Base-by-base conservation (phyloP, 1,140 invertebrate species). In the Bicyclus anynana region DNA sequence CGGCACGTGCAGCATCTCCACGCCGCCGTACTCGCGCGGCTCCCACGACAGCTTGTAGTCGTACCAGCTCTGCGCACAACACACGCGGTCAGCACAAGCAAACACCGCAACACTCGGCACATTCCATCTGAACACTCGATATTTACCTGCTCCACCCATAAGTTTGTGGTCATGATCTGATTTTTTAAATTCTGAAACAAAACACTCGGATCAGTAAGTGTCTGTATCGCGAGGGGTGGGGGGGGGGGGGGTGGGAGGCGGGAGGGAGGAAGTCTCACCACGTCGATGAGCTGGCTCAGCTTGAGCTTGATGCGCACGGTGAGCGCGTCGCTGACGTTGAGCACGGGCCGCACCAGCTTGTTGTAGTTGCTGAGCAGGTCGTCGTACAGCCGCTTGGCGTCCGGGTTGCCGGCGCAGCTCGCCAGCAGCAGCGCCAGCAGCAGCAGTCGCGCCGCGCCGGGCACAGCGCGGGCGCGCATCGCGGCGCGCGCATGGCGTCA, bases 31-130 rank as follows among this genome's bases (percentile, higher is more conserved):
- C 80, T 98, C 96, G 67, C 94, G 94, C 46, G 97, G 97, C 87
- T 98, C 95, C 97, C 97, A 98, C 72, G 93, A 92, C 59, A 98
- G 90, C 87, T 98, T 98, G 90, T 97, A 97, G 85, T 98, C 97
- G 87, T 95, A 95, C 97, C 97, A 98, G 69, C 95, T 95, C 95
- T 97, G 90, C 20, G 17, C 13, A 13, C 16, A 14, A n/a, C 16
- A 44, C 4, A 59, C 7, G 23, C 7, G 23, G 23, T 26, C n/a
- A n/a, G n/a, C n/a, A n/a, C n/a, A n/a, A n/a, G n/a, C n/a, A n/a
- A n/a, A n/a, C n/a, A n/a, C n/a, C n/a, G n/a, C n/a, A n/a, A n/a
- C n/a, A n/a, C n/a, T n/a, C n/a, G n/a, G n/a, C n/a, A n/a, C n/a
- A n/a, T n/a, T n/a, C n/a, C n/a, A n/a, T n/a, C n/a, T n/a, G n/a